Evolutionary conservation across 2,888 invertebrate genomes (phyloP), one percentile per base, ranked within the genome.

Genomic region (Selenia dentaria): DNA sequence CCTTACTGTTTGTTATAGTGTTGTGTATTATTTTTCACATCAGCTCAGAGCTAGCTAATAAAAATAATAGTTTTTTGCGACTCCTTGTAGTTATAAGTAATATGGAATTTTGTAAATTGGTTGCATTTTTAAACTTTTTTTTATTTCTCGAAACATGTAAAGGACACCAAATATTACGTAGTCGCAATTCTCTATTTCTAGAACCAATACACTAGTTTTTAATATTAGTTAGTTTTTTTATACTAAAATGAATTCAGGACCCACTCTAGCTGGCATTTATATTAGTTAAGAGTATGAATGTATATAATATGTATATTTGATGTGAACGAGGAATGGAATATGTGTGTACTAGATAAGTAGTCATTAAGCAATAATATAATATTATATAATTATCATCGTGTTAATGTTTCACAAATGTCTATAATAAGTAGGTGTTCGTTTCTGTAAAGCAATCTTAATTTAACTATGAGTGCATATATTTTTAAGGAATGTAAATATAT

Each of bases 231-330:
- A 47, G 49, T 36, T 38, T 43, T n/a, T n/a, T 52, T 51, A 40
- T 51, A 50, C 51, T 42, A 35, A 34, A 45, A 49, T 38, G 40
- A 53, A 43, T 43, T 58, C 25, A 52, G 60, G 64, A 63, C 59
- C 55, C 52, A 52, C 27, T 70, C 32, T 70, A 68, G 70, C 61
- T 66, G 67, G 78, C 78, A 78, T 78, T 78, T 78, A 78, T 71
- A 64, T 68, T 52, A 59, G 24, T 59, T 60, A 57, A 57, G 50
- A 0, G 42, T 26, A 35, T 41, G 48, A 61, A 51, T 57, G 41
- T 55, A 16, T 51, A 60, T 64, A 37, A 40, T 65, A 50, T 70
- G 59, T 67, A 57, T 64, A 53, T 28, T 56, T 54, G 54, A 53
- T 29, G 40, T 32, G 48, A 49, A 44, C 54, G 52, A 11, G 47